Percentiles rank a stretch among this genome's conserved stretches.
These are phyloP conservation scores for Leptatherina wallacei DNA, from an alignment of 2,797 vertebrate genomes.

Conservation along the genomic window DNA sequence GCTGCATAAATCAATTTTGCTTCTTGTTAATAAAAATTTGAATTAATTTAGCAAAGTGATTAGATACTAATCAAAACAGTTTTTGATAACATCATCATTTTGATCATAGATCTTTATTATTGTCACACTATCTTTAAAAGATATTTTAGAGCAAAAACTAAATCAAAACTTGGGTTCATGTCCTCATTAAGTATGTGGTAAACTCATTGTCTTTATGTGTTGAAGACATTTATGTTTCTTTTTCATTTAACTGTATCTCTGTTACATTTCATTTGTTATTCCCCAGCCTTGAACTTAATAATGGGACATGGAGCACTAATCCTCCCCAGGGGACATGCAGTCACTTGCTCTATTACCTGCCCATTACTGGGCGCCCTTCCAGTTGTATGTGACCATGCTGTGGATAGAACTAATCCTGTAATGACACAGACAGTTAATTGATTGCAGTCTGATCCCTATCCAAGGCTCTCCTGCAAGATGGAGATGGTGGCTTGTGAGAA, in stretches of 20 bases:
- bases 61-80: too few species aligned
- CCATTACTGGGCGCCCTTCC: slow-evolving; percentile 73
- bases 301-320: slow-evolving; percentile 67
- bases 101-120: too few species aligned
- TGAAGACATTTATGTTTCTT: slow-evolving; percentile 5
- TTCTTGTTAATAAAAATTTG: not conserved
- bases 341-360: slow-evolving; percentile 75
- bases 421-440: slow-evolving; percentile 80
- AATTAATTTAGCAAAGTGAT: not conserved
- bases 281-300: slow-evolving; percentile 54
- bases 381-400: slow-evolving; percentile 65
- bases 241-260: slow-evolving; percentile 41
- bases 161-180: not conserved
- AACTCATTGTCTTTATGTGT: not conserved
- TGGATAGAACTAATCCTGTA: slow-evolving; percentile 79
- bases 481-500: slow-evolving; percentile 51
- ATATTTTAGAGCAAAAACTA: not conserved
- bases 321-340: slow-evolving; percentile 71
- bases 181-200: not conserved
- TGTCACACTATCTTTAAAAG: not conserved
- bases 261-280: slow-evolving; percentile 44
- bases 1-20: not conserved
- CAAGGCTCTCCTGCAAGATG: slow-evolving; percentile 55
- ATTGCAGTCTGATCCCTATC: slow-evolving; percentile 78
- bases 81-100: too few species aligned